Percentiles rank a stretch among this genome's conserved stretches.
These are phyloP conservation scores for Leptura quadrifasciata DNA, from an alignment of 2,888 invertebrate genomes.

Conservation along the genomic window DNA sequence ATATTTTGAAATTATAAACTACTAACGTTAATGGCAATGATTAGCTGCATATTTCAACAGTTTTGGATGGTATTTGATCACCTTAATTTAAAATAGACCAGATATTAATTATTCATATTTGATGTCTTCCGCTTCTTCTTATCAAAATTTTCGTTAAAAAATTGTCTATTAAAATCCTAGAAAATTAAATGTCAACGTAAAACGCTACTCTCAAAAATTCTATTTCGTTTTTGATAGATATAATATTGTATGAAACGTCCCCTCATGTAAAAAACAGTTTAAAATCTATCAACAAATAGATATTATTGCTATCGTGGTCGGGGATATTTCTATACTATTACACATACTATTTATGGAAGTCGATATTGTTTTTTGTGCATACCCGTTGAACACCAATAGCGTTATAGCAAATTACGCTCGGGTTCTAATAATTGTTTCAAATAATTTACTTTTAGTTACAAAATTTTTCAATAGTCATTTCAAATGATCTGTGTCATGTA, in stretches of 20 bases:
- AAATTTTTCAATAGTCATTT: neutral
- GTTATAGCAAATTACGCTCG: conserved; percentile 52
- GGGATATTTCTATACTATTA: conserved; percentile 63
- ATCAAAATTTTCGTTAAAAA: conserved; percentile 60
- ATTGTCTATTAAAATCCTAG: conserved; percentile 55
- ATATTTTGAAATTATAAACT: neutral
- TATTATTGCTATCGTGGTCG: conserved; percentile 72
- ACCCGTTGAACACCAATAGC: conserved; percentile 68
- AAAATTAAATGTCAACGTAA: conserved; percentile 52
- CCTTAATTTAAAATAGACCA: conserved; percentile 45
- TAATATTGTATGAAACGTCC: conserved; percentile 57
- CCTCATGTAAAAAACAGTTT: conserved; percentile 60
- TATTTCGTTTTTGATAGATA: conserved; percentile 47
- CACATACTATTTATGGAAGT: conserved; percentile 67
- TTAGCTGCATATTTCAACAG: neutral
- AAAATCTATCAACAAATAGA: conserved; percentile 59
- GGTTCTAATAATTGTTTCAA: conserved; percentile 48
- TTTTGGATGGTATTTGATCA: conserved; percentile 24
- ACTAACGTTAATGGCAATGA: neutral
- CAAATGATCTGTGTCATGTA: conserved; percentile 33
- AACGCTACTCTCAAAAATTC: conserved; percentile 44
- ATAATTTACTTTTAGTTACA: neutral
- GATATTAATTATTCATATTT: conserved; percentile 37
- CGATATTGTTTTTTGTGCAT: conserved; percentile 67
- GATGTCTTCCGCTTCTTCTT: conserved; percentile 50